Evolutionary conservation across 2,797 vertebrate species (phyloP), one percentile per base, ranked within the genome.

Genomic region (Coreius guichenoti): DNA sequence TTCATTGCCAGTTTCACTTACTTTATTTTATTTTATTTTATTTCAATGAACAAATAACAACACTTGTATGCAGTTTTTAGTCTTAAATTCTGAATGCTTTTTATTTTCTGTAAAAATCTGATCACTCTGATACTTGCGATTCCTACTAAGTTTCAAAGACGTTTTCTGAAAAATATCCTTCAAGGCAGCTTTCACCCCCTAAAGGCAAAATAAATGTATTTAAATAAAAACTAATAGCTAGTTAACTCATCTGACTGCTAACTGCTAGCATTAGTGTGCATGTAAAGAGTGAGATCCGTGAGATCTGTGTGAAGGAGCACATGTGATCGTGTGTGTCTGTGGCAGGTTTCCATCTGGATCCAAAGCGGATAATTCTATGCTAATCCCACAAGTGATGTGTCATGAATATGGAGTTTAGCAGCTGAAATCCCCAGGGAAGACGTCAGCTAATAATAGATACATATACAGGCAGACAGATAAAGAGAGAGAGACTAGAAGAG

Each of bases 371-470:
- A 91, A 95, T 92, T 93, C 92, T 92, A 91, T 93, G 92, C 92
- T 96, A 96, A 96, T 96, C 95, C 94, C 92, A 92, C 92, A 94
- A 95, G 94, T 96, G 95, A 95, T 96, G 95, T 94, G 94, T 96
- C 95, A 95, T 96, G 95, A 96, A 96, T 95, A 95, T 95, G 91
- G 94, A 95, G 95, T 94, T 94, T 95, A 95, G 93, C 39, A 93
- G 92, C 92, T 93, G 90, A 95, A 95, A 95, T 95, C 94, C 95
- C 94, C 87, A 78, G 88, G 89, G 94, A 94, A 80, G 36, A 91
- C 93, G 91, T 92, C 91, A 86, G 93, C 94, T 95, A 95, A 95
- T 96, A 93, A 95, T 95, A 95, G 86, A 91, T 90, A 86, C 84
- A 14, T 45, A 87, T 65, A 58, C 85, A 33, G 74, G 13, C 3